phyloP scores from a whole-genome alignment of 2,113 vertebrate genomes.

The Perccottus glenii region DNA sequence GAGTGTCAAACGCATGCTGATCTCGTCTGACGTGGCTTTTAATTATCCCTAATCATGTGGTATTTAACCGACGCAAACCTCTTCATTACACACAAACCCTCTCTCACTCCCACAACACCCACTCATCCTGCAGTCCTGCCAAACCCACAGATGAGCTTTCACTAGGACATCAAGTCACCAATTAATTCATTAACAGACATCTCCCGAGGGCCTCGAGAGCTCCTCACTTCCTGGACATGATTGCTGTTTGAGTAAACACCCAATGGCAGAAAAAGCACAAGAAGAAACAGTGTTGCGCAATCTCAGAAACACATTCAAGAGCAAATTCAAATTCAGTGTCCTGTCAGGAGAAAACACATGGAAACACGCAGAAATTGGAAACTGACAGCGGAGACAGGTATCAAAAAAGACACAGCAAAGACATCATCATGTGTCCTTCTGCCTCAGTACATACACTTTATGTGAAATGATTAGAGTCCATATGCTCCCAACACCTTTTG shows the following conservation, averaged over 20 bases:
- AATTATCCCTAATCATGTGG: constrained; percentile 61
- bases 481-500: constrained; percentile 9
- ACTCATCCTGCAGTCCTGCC: constrained; percentile 15
- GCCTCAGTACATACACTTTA: background rate
- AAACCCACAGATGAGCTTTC: constrained; percentile 71
- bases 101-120: constrained; percentile 23
- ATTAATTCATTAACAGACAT: constrained; percentile 72
- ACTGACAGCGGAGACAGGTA: constrained; percentile 28
- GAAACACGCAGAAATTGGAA: constrained; percentile 17
- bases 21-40: constrained; percentile 52
- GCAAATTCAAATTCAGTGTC: constrained; percentile 8
- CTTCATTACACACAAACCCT: constrained; percentile 49
- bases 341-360: constrained; percentile 16
- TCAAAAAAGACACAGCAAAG: constrained; percentile 10
- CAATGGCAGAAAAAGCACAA: constrained; percentile 40
- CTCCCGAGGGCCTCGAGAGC: constrained; percentile 48
- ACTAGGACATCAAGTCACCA: constrained; percentile 56
- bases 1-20: constrained; percentile 52
- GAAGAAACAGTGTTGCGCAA: constrained; percentile 22
- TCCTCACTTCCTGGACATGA: constrained; percentile 48
- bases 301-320: background rate
- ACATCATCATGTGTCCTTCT: constrained; percentile 11
- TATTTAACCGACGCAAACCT: constrained; percentile 39
- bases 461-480: constrained; percentile 1
- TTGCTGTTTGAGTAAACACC: constrained; percentile 51